Evolutionary conservation across 1,140 invertebrate species (phyloP).

Genomic region (Drosophila trapezifrons): DNA sequence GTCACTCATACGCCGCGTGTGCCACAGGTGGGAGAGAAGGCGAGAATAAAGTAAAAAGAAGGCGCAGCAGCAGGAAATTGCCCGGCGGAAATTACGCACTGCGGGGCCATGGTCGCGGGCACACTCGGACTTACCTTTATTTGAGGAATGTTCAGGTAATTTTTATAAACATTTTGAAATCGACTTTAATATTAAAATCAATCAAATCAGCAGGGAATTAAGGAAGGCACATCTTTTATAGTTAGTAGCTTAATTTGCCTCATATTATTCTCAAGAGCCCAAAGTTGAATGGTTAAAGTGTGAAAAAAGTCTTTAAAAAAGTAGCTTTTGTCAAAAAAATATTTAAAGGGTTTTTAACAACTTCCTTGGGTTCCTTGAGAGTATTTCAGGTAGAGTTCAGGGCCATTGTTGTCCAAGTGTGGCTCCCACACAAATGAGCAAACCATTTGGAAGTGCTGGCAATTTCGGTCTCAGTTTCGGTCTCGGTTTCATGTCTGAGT

Average conservation of each 20-base stretch:
- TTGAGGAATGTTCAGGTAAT: not conserved
- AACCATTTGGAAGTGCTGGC: not conserved
- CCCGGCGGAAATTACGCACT: slow-evolving; percentile 61
- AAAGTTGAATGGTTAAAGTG: too few species aligned
- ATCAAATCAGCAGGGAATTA: not conserved
- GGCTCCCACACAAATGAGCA: not conserved
- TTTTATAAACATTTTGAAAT: not conserved
- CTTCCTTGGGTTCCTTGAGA: not conserved
- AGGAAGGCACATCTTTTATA: too few species aligned
- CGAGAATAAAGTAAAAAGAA: slow-evolving; percentile 5
- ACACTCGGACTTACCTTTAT: not conserved
- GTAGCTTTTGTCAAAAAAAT: not conserved
- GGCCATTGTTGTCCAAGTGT: not conserved
- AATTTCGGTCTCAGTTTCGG: slow-evolving; percentile 29
- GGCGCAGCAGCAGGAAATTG: slow-evolving; percentile 45
- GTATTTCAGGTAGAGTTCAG: not conserved
- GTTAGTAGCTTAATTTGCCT: not conserved
- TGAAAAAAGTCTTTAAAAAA: too few species aligned
- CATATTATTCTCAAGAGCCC: too few species aligned
- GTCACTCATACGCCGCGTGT: slow-evolving; percentile 59
- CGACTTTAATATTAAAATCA: not conserved
- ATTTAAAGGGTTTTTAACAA: not conserved
- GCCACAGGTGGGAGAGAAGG: slow-evolving; percentile 61
- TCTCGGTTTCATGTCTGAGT: slow-evolving; percentile 54
- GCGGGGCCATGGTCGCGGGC: not conserved